Evolutionary conservation across 2,113 vertebrate species (phyloP).

Genomic region (Anolis carolinensis): DNA sequence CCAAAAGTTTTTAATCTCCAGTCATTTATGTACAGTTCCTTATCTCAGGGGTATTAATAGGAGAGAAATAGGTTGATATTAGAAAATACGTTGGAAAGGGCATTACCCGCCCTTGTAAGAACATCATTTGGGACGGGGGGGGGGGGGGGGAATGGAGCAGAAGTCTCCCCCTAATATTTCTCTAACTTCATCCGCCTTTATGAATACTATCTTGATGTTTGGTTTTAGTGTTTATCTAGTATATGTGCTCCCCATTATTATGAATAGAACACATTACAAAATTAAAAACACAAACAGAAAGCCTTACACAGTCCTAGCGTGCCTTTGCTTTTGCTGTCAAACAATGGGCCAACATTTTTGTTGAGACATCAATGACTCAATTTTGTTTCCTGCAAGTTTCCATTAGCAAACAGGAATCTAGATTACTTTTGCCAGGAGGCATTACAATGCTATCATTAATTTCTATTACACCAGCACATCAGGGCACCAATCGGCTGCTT

Average conservation of each 20-base stretch:
- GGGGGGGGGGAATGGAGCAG: not conserved
- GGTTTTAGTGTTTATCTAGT: not conserved
- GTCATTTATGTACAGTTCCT: not conserved
- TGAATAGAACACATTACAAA: not conserved
- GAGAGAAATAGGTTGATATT: not conserved
- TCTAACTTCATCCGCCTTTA: not conserved
- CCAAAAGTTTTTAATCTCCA: not conserved
- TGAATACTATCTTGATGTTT: slow-evolving; percentile 1
- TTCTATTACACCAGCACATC: slow-evolving; percentile 17
- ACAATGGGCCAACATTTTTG: not conserved
- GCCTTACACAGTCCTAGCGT: not conserved
- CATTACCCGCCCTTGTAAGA: not conserved
- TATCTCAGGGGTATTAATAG: not conserved
- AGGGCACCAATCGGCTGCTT: slow-evolving; percentile 8
- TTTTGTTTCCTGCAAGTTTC: slow-evolving; percentile 25
- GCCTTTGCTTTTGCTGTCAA: not conserved
- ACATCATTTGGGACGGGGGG: not conserved
- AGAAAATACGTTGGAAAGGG: not conserved
- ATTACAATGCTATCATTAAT: slow-evolving; percentile 31
- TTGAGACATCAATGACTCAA: slow-evolving; percentile 9
- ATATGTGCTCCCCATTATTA: not conserved
- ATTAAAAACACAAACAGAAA: not conserved
- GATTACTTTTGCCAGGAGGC: slow-evolving; percentile 16
- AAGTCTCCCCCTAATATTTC: not conserved
- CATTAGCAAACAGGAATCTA: slow-evolving; percentile 12